Evolutionary conservation across 2,797 vertebrate species (phyloP).

Genomic region (Chromobotia macracanthus): DNA sequence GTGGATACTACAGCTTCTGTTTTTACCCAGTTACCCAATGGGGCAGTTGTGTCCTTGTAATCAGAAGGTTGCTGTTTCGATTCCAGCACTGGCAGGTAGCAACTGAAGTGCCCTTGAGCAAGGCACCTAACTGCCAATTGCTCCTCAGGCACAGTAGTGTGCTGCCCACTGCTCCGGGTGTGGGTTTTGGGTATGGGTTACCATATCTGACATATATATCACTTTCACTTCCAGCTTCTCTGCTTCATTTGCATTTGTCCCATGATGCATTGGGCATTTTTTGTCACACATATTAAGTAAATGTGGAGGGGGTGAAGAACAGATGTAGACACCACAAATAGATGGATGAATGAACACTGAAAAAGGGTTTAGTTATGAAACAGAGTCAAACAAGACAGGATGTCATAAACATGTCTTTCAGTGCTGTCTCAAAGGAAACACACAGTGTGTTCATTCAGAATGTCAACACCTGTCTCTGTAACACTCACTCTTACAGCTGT

Average conservation of each 20-base stretch:
- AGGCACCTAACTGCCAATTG: too few relatives aligned
- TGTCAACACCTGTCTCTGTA: not conserved
- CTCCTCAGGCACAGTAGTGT: too few relatives aligned
- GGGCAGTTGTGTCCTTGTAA: too few relatives aligned
- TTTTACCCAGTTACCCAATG: too few relatives aligned
- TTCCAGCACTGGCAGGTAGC: too few relatives aligned
- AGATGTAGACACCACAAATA: constrained; percentile 26
- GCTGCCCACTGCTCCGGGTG: too few relatives aligned
- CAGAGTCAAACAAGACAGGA: constrained; percentile 53
- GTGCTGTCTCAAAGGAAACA: constrained; percentile 11
- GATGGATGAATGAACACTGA: constrained; percentile 24
- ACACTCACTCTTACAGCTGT: not conserved
- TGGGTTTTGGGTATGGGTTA: too few relatives aligned
- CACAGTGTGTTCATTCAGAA: constrained; percentile 9
- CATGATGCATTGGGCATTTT: not conserved
- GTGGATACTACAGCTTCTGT: too few relatives aligned
- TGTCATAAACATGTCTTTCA: constrained; percentile 64
- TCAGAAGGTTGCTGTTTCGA: too few relatives aligned
- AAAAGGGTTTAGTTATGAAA: constrained; percentile 12
- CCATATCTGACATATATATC: too few relatives aligned
- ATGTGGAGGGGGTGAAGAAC: not conserved
- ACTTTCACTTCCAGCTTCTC: too few relatives aligned
- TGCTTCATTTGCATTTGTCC: not conserved
- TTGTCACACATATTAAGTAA: not conserved
- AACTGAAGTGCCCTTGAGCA: too few relatives aligned